phyloP scores from a whole-genome alignment of 2,888 invertebrate genomes.

The Lasioglossum pauxillum region DNA sequence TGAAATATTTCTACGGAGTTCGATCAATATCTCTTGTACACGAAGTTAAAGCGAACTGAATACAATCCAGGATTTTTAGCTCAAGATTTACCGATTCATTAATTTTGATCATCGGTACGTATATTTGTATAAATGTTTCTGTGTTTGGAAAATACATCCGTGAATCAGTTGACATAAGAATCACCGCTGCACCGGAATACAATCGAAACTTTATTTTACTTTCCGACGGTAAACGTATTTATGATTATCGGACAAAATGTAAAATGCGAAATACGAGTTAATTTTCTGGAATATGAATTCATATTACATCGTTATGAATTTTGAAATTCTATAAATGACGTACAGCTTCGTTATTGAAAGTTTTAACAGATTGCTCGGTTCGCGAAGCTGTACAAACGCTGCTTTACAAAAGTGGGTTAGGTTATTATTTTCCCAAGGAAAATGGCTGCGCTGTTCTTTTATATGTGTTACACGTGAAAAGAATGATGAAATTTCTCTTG shows the following conservation, averaged over 20 bases:
- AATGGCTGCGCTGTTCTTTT: background rate
- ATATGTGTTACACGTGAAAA: no score
- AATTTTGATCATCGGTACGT: background rate
- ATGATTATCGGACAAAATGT: background rate
- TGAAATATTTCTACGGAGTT: no score
- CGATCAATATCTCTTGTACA: no score
- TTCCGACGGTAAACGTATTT: background rate
- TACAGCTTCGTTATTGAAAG: background rate
- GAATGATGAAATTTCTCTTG: no score
- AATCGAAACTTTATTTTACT: conserved; percentile 1
- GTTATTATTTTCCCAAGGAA: background rate
- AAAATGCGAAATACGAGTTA: background rate
- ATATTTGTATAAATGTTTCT: background rate
- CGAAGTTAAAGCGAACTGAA: background rate
- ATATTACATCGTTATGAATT: background rate
- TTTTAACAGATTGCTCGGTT: background rate
- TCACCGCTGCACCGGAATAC: background rate
- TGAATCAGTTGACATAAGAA: background rate
- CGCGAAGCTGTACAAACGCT: background rate
- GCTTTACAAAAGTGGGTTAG: background rate
- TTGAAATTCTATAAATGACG: background rate
- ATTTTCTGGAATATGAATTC: background rate
- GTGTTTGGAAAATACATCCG: background rate
- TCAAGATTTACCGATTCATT: background rate
- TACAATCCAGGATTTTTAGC: background rate